Conservation (phyloP, 1,140 invertebrate species). For the Diorhabda elongata region DNA sequence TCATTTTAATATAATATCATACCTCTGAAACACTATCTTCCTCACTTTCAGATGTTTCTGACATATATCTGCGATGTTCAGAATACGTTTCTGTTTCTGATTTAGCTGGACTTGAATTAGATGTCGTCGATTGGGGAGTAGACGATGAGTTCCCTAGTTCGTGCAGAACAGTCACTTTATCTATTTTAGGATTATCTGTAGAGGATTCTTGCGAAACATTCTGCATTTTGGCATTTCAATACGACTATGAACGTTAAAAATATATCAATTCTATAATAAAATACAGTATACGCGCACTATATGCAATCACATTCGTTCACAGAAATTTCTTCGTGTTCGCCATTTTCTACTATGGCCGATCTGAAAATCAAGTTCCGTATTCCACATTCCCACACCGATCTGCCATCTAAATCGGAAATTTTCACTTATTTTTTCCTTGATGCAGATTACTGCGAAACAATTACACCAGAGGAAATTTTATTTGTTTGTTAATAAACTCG, state of each 20-base stretch:
- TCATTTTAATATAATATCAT: constrained; percentile 40
- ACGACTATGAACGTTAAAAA: constrained; percentile 34
- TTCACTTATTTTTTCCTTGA: background rate
- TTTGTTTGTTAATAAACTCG: too few species aligned
- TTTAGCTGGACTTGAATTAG: constrained; percentile 64
- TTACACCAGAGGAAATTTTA: too few species aligned
- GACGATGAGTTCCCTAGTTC: constrained; percentile 59
- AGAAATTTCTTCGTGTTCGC: constrained; percentile 44
- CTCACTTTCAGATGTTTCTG: constrained; percentile 86
- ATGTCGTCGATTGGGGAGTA: constrained; percentile 55
- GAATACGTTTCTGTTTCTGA: constrained; percentile 74
- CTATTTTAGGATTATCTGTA: constrained; percentile 72
- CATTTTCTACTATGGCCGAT: constrained; percentile 47
- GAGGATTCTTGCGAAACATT: constrained; percentile 73
- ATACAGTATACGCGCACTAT: constrained; percentile 41
- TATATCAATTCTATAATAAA: constrained; percentile 36
- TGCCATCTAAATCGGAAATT: background rate
- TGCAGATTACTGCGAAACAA: too few species aligned
- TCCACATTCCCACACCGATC: constrained; percentile 28
- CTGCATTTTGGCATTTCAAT: constrained; percentile 77
- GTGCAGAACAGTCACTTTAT: constrained; percentile 58
- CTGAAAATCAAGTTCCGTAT: constrained; percentile 33
- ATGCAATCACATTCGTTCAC: constrained; percentile 42
- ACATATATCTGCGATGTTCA: constrained; percentile 77
- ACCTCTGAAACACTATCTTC: constrained; percentile 91